Percentiles rank a stretch among this genome's conserved stretches.
Conservation (phyloP, 1,140 invertebrate species). For the Drosophila takahashii region DNA sequence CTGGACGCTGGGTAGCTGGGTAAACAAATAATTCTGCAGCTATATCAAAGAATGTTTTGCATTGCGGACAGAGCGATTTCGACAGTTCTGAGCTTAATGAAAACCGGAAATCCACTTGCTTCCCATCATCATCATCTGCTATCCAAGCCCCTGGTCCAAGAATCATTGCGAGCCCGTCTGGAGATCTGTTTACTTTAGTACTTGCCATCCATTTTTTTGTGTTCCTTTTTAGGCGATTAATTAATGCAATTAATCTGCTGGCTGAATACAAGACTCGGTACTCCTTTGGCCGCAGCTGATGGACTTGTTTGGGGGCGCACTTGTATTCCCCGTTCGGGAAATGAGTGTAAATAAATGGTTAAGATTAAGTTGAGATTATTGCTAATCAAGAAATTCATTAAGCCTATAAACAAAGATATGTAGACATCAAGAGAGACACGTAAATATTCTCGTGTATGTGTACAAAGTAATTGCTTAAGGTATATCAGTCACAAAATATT, state of each 20-base stretch:
- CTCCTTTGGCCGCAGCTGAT: slow-evolving; percentile 51
- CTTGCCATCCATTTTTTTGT: slow-evolving; percentile 41
- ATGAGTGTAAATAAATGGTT: slow-evolving; percentile 73
- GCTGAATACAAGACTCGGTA: slow-evolving; percentile 27
- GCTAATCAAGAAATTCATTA: slow-evolving; percentile 75
- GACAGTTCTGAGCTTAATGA: slow-evolving; percentile 60
- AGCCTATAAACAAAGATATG: slow-evolving; percentile 11
- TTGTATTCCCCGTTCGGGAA: slow-evolving; percentile 54
- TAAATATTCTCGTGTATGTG: not conserved
- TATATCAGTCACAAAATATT: not conserved
- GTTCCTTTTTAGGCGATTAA: slow-evolving; percentile 81
- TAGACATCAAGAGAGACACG: not conserved
- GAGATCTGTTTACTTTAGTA: slow-evolving; percentile 62
- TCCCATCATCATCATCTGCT: slow-evolving; percentile 27
- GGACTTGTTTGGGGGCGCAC: slow-evolving; percentile 76
- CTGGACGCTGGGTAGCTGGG: slow-evolving; percentile 32
- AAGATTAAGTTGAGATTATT: slow-evolving; percentile 76
- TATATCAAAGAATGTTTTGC: slow-evolving; percentile 52
- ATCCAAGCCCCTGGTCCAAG: slow-evolving; percentile 6
- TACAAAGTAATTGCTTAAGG: not conserved
- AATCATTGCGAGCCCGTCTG: slow-evolving; percentile 38
- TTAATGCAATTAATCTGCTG: slow-evolving; percentile 82
- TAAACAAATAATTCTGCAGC: slow-evolving; percentile 72
- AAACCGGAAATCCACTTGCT: slow-evolving; percentile 83
- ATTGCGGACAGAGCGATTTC: slow-evolving; percentile 38